Conservation (phyloP, 1,140 invertebrate species). For the Spodoptera frugiperda region DNA sequence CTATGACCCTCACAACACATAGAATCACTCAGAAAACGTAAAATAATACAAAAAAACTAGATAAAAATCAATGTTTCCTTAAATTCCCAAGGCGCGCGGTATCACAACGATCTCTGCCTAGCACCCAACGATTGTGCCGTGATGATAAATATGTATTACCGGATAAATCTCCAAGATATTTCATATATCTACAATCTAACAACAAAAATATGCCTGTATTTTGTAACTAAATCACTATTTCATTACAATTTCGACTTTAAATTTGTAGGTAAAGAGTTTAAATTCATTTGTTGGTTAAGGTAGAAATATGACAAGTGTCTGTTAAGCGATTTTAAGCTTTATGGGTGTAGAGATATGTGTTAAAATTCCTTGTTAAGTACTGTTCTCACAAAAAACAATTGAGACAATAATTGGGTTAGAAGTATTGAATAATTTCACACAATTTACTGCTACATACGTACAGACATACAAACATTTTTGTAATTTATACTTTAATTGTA, state of each 20-base stretch:
- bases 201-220: constrained; percentile 11
- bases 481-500: constrained; percentile 25
- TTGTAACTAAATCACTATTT: neutral
- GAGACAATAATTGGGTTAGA: constrained; percentile 24
- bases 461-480: neutral
- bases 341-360: neutral
- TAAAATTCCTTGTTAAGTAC: neutral
- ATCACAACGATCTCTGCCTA: constrained; percentile 19
- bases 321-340: neutral
- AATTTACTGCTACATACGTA: constrained; percentile 7
- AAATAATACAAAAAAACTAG: constrained; percentile 13
- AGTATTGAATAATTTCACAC: constrained; percentile 26
- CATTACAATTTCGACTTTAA: neutral
- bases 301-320: neutral
- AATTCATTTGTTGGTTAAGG: neutral
- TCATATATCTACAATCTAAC: neutral
- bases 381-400: constrained; percentile 25
- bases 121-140: constrained; percentile 23
- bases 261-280: neutral
- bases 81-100: neutral
- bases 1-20: neutral
- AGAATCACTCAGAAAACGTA: neutral
- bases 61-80: constrained; percentile 26
- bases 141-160: constrained; percentile 31
- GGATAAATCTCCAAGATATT: constrained; percentile 21